Conservation (phyloP, 2,113 vertebrate species). For the Rhea pennata region DNA sequence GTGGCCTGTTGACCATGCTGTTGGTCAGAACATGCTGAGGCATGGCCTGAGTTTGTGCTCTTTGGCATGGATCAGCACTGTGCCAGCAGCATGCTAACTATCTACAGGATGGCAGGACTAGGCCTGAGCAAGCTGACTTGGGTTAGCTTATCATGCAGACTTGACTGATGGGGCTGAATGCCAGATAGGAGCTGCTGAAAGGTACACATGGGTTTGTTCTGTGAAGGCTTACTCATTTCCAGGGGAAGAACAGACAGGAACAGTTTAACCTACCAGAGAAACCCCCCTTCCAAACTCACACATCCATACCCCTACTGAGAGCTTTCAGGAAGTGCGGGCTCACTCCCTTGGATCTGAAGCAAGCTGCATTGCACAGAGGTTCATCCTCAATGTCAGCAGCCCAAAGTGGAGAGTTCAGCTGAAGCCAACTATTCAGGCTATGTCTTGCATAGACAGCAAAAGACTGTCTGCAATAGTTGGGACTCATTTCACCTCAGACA, state of each 20-base stretch:
- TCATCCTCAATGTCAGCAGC: neutral
- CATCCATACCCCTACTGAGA: rapidly evolving
- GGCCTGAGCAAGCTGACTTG: no score
- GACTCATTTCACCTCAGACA: neutral
- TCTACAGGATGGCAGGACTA: no score
- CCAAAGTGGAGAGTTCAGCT: rapidly evolving
- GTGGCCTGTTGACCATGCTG: no score
- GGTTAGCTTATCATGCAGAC: no score
- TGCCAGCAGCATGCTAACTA: no score
- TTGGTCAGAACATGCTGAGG: no score
- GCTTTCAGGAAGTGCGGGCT: neutral
- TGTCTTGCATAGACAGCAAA: neutral
- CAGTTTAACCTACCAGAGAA: neutral
- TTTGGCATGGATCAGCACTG: neutral
- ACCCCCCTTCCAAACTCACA: neutral
- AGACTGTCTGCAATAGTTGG: neutral
- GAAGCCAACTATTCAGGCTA: neutral
- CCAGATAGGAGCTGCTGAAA: no score
- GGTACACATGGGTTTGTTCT: no score
- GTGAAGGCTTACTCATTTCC: neutral
- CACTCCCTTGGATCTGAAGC: neutral
- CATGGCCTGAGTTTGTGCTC: neutral
- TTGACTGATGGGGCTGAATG: no score
- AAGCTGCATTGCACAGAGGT: neutral
- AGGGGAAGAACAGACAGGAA: neutral